Percentiles rank a stretch among this genome's conserved stretches.
These are phyloP conservation scores for Agonum fuliginosum DNA, from an alignment of 2,888 invertebrate species.

Conservation along the genomic window DNA sequence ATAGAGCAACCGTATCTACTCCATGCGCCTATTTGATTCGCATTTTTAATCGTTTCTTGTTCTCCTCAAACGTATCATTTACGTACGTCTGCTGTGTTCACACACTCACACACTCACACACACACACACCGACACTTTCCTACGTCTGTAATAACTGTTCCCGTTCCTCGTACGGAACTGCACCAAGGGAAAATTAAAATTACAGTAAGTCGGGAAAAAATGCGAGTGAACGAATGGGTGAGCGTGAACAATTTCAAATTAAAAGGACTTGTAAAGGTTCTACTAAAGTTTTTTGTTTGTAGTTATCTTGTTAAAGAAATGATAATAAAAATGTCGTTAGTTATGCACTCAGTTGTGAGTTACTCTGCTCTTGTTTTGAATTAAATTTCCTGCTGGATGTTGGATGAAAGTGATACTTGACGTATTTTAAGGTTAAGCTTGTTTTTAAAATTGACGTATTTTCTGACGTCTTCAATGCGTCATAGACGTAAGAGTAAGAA, in stretches of 20 bases:
- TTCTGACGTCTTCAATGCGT: constrained; percentile 10
- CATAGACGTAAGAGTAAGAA: no score
- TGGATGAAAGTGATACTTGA: background rate
- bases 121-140: background rate
- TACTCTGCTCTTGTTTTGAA: background rate
- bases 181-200: constrained; percentile 33
- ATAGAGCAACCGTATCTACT: constrained; percentile 31
- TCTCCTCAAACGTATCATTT: constrained; percentile 43
- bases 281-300: background rate
- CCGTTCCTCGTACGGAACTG: constrained; percentile 33
- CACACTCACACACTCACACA: constrained; percentile 6
- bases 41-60: constrained; percentile 39
- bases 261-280: constrained; percentile 31
- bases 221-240: constrained; percentile 17
- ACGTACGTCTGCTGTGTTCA: constrained; percentile 37
- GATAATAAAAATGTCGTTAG: constrained; percentile 36
- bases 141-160: constrained; percentile 20
- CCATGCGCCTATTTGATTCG: constrained; percentile 38
- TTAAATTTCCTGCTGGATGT: background rate
- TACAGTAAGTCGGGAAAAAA: constrained; percentile 41
- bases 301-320: constrained; percentile 17
- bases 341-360: background rate
- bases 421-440: no score
- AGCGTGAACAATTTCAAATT: constrained; percentile 38
- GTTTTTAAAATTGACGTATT: background rate